phyloP scores from a whole-genome alignment of 2,888 invertebrate species.

The Lasioglossum vierecki region DNA sequence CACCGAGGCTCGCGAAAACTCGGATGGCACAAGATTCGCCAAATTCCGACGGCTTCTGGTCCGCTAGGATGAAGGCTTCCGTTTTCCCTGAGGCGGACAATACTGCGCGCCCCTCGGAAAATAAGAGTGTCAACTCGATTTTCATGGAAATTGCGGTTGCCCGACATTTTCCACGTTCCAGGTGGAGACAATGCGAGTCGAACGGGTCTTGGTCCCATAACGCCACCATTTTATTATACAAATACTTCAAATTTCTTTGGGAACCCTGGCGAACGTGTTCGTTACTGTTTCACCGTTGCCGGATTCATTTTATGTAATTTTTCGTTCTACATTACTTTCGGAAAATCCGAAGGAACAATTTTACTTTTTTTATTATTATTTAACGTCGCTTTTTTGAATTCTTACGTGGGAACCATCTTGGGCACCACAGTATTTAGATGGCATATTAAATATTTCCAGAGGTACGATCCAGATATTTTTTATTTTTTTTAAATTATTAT shows the following conservation, averaged over 20 bases:
- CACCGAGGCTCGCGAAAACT: neutral
- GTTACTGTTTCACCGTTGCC: neutral
- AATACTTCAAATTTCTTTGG: neutral
- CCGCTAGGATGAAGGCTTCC: slow-evolving; percentile 19
- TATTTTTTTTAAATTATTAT: too few relatives aligned
- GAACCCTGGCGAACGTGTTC: neutral
- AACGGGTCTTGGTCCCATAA: neutral
- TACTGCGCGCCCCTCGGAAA: slow-evolving; percentile 21
- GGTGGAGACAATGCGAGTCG: neutral
- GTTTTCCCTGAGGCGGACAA: slow-evolving; percentile 1
- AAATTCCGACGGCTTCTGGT: slow-evolving; percentile 16
- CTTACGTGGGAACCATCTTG: too few relatives aligned
- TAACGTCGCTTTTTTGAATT: too few relatives aligned
- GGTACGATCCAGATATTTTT: neutral
- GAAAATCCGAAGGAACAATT: too few relatives aligned
- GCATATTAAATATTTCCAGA: too few relatives aligned
- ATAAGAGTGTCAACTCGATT: slow-evolving; percentile 30
- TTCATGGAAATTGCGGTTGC: slow-evolving; percentile 37
- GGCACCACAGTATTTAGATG: too few relatives aligned
- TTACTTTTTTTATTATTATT: too few relatives aligned
- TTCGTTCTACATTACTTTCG: too few relatives aligned
- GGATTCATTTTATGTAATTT: neutral
- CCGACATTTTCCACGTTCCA: neutral
- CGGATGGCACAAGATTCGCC: neutral
- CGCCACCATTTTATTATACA: neutral